Evolutionary conservation across 1,140 invertebrate species (phyloP).

Genomic region (Varroa destructor): DNA sequence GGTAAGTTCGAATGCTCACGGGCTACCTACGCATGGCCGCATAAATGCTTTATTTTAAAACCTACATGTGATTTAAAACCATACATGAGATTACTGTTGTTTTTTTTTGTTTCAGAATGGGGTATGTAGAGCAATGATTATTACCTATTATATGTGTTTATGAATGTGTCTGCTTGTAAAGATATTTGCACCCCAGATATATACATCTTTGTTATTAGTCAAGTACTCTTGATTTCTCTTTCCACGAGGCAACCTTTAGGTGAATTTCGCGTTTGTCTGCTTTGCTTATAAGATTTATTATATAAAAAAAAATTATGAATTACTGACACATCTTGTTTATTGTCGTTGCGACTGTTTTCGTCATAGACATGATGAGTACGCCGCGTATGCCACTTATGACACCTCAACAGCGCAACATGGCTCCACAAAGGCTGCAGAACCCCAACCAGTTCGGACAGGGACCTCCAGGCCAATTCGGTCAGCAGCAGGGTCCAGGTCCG

Average conservation of each 20-base stretch:
- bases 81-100: background rate
- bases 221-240: no score
- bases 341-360: no score
- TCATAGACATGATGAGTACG: slow-evolving; percentile 17
- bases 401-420: background rate
- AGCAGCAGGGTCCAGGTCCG: no score
- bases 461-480: background rate
- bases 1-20: background rate
- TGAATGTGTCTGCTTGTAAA: no score
- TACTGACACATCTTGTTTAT: no score
- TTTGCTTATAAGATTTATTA: background rate
- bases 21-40: background rate
- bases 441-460: slow-evolving; percentile 24
- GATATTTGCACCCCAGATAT: no score
- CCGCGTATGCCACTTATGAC: slow-evolving; percentile 11
- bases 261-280: background rate
- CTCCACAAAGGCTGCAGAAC: slow-evolving; percentile 22
- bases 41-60: background rate
- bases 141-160: no score
- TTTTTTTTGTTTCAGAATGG: no score
- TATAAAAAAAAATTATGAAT: no score
- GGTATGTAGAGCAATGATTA: no score
- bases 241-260: background rate
- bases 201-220: no score
- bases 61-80: background rate